These are phyloP conservation scores for Zaprionus taronus DNA, from an alignment of 1,140 invertebrate species.

Conservation along the genomic window DNA sequence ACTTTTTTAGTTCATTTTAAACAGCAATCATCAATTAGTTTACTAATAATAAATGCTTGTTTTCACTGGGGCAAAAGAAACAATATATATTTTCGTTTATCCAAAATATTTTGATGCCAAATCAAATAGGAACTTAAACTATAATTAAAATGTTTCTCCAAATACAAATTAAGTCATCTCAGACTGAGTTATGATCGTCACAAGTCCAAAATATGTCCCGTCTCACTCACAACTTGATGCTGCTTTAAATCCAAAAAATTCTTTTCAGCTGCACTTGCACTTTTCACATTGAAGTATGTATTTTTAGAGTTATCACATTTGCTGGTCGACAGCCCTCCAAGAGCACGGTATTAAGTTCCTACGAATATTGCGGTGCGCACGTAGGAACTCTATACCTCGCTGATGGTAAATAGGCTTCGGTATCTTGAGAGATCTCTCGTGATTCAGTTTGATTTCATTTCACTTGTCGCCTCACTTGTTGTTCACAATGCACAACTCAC, in stretches of 20 bases:
- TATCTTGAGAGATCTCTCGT: slow-evolving; percentile 30
- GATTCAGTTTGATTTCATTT: slow-evolving; percentile 5
- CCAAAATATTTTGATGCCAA: neutral
- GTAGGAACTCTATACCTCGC: slow-evolving; percentile 85
- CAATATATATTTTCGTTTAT: neutral
- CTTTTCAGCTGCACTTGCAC: neutral
- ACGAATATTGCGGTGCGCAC: slow-evolving; percentile 71
- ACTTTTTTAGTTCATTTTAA: neutral
- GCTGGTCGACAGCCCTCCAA: slow-evolving; percentile 83
- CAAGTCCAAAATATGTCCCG: too few relatives aligned
- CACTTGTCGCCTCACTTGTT: slow-evolving; percentile 15
- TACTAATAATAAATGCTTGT: too few relatives aligned
- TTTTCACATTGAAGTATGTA: neutral
- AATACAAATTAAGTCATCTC: too few relatives aligned
- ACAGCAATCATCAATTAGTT: neutral
- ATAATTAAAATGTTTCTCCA: too few relatives aligned
- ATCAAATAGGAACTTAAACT: neutral
- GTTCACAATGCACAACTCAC: slow-evolving; percentile 45
- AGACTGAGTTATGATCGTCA: too few relatives aligned
- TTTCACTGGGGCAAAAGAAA: too few relatives aligned
- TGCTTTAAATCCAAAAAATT: too few relatives aligned
- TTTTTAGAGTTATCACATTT: slow-evolving; percentile 1
- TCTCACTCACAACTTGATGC: too few relatives aligned
- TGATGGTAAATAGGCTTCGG: slow-evolving; percentile 81
- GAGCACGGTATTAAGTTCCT: slow-evolving; percentile 85